Evolutionary conservation across 2,797 vertebrate genomes (phyloP), one percentile per base, ranked within the genome.

Genomic region (Myoxocephalus aenaeus): DNA sequence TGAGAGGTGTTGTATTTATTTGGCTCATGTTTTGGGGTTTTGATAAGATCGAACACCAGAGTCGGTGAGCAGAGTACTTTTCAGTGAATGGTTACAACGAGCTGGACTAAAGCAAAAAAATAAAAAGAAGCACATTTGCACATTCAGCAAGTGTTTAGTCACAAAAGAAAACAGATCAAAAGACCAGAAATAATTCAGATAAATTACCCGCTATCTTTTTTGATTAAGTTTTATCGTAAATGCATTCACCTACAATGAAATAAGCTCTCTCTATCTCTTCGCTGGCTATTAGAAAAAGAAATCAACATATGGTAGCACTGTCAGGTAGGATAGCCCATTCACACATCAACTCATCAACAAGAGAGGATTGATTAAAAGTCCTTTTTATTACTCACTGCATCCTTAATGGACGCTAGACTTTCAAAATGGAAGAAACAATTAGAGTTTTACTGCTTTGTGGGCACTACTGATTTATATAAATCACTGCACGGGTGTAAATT

Each of bases 371-470:
- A 96, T 95, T 96, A 95, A 95, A 96, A 95, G 92, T 93, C 92
- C 90, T 91, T 94, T 95, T 95, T 95, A 95, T 95, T 94, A 92
- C 94, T 90, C 87, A 86, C 93, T 88, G 91, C 93, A 92, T 95
- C 91, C 93, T 95, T 95, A 96, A 95, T 96, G 94, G 93, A 95
- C 84, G 89, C 88, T 87, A 95, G 93, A 95, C 93, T 94, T 95
- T 95, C 93, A 95, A 95, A 95, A 95, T 94, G 93, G 93, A 95
- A 93, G 93, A 94, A 96, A 95, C 94, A 96, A 95, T 95, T 95
- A 93, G 93, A 95, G 91, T 95, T 95, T 95, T 95, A 95, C 93
- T 94, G 93, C 94, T 94, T 94, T 94, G 92, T 94, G 93, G 94
- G 92, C 92, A 94, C 90, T 93, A 88, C 94, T 92, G 94, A 95